phyloP scores from a whole-genome alignment of 2,888 invertebrate species.

The Xestia rhomboidea region DNA sequence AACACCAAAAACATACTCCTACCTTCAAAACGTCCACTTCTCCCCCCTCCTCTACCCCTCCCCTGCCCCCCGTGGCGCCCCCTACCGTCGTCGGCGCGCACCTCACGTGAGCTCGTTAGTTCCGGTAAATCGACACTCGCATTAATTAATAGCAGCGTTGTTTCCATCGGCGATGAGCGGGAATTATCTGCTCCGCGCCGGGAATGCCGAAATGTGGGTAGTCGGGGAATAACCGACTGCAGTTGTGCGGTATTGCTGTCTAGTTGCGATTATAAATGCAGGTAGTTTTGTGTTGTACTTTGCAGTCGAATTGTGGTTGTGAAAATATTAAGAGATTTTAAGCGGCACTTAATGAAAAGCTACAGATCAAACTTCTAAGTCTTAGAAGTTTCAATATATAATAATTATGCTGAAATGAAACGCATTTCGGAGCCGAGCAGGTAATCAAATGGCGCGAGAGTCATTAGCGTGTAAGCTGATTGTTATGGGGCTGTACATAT shows the following conservation, averaged over 20 bases:
- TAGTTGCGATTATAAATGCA: slow-evolving; percentile 12
- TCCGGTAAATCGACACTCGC: slow-evolving; percentile 64
- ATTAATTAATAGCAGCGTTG: slow-evolving; percentile 56
- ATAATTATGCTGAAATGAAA: neutral
- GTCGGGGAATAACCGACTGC: slow-evolving; percentile 29
- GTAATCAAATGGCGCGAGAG: no score
- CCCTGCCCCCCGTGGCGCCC: neutral
- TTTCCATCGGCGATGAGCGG: slow-evolving; percentile 49
- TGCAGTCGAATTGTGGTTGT: neutral
- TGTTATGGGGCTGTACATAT: neutral
- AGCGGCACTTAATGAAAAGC: neutral
- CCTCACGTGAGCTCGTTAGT: slow-evolving; percentile 61
- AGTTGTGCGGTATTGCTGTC: slow-evolving; percentile 24
- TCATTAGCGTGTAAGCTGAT: neutral
- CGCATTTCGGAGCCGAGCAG: neutral
- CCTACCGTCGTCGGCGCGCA: slow-evolving; percentile 7
- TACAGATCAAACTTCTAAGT: neutral
- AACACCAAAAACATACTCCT: slow-evolving; percentile 19
- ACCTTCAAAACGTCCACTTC: neutral
- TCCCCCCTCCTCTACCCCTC: no score
- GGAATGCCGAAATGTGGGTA: slow-evolving; percentile 41
- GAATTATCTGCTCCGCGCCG: slow-evolving; percentile 41
- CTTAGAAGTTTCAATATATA: neutral
- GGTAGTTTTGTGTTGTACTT: slow-evolving; percentile 10
- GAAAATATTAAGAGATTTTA: neutral